Base-by-base conservation (phyloP, 2,888 invertebrate species). In the Microchrysa polita region DNA sequence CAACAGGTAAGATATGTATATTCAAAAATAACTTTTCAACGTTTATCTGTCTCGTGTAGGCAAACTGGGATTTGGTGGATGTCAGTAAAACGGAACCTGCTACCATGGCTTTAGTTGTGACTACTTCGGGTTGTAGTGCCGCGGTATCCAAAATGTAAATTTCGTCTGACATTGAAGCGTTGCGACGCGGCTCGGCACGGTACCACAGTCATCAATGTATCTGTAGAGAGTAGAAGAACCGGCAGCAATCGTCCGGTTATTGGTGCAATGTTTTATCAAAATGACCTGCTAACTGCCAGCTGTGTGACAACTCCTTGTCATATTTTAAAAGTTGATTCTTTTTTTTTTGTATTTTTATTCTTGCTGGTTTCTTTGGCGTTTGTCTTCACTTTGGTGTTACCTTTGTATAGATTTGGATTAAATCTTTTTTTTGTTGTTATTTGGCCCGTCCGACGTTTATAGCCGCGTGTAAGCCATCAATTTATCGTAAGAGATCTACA, bases 301-400 rank as follows among this genome's bases (percentile, higher is more conserved):
- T 42, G 69, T 69, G 57, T 69, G 69, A 69, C 69, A 69, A 69
- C 40, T 57, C 18, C 69, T 48, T 69, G 69, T 69, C 69, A 69
- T 40, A 55, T 69, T 69, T 69, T 57, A 69, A n/a, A n/a, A 55
- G n/a, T 69, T 34, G 27, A 34, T 34, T 34, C 27, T n/a, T 67
- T 67, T 16, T 27, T 67, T 23, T 27, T 34, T 27, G 5, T 23
- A 10, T 23, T 59, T 20, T 59, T 10, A 22, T 59, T 5, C n/a
- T 27, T 27, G 7, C 4, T 34, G 27, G 27, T 34, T n/a, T n/a
- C n/a, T n/a, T n/a, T n/a, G n/a, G n/a, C n/a, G n/a, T n/a, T 34
- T 34, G 27, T 34, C 27, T 34, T 34, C 27, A 7, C 27, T 34
- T 34, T 34, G 4, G 27, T 34, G 27, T 34, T 34, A 34, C 27